Percentiles rank a stretch among this genome's conserved stretches.
Conservation (phyloP, 2,113 vertebrate genomes). For the Oostethus manadensis region DNA sequence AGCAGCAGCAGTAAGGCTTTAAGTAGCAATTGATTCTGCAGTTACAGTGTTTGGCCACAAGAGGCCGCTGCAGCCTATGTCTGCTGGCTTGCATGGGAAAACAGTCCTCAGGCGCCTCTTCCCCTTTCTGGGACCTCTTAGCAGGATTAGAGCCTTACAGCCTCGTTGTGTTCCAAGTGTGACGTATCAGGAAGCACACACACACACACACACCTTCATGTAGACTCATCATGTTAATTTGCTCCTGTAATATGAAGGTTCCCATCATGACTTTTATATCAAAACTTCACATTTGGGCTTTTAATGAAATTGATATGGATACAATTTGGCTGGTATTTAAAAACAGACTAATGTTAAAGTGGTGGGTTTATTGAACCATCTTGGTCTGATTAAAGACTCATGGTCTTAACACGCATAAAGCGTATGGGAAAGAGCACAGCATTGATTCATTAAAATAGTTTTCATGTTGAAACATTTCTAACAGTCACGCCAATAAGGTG, state of each 20-base stretch:
- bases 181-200: constrained; percentile 10
- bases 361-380: constrained; percentile 17
- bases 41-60: constrained; percentile 43
- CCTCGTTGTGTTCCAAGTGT: constrained; percentile 74
- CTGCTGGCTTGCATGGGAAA: constrained; percentile 61
- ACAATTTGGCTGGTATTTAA: neutral
- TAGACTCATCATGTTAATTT: neutral
- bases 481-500: neutral
- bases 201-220: constrained; percentile 4
- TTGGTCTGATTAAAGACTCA: constrained; percentile 7
- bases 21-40: constrained; percentile 43
- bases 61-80: constrained; percentile 73
- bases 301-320: neutral
- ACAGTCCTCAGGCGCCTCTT: constrained; percentile 73
- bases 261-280: no score
- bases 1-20: no score
- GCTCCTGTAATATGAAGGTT: no score
- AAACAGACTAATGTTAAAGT: constrained; percentile 1
- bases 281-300: no score
- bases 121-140: constrained; percentile 74
- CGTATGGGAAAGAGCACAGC: constrained; percentile 12
- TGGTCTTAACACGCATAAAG: constrained; percentile 9
- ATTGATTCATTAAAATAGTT: constrained; percentile 11
- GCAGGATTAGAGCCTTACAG: constrained; percentile 70
- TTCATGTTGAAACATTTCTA: constrained; percentile 7